Conservation (phyloP, 92 coral and sea anemone genomes). For the Pocillopora meandrina region DNA sequence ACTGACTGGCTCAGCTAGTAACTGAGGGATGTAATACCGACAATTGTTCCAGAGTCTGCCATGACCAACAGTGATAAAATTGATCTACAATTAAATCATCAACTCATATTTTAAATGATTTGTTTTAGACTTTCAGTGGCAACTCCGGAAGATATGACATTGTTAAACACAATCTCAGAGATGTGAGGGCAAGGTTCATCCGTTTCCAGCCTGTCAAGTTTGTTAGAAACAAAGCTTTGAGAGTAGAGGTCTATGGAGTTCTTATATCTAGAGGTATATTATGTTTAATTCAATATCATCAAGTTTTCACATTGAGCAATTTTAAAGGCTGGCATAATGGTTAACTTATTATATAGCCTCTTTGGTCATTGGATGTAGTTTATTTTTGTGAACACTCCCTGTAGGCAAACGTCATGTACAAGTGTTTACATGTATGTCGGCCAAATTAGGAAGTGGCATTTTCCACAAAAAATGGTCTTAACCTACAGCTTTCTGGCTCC, state of each 20-base stretch:
- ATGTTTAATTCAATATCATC: background rate
- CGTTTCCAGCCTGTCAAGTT: slow-evolving; percentile 22
- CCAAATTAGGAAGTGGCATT: no score
- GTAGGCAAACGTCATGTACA: no score
- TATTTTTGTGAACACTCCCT: no score
- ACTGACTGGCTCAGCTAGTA: no score
- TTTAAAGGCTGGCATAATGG: background rate
- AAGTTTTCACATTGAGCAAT: background rate
- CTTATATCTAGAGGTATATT: slow-evolving; percentile 4
- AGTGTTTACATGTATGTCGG: no score
- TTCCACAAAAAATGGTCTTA: no score
- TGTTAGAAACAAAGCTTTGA: slow-evolving; percentile 6
- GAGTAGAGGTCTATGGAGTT: slow-evolving; percentile 59
- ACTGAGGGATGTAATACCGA: no score
- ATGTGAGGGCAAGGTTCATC: slow-evolving; percentile 31
- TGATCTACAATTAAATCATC: background rate
- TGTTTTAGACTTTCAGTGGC: slow-evolving; percentile 41
- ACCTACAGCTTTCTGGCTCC: no score
- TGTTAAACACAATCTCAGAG: slow-evolving; percentile 14
- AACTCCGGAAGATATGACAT: slow-evolving; percentile 30
- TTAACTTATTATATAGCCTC: no score
- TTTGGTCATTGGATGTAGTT: no score
- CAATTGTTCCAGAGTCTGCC: no score
- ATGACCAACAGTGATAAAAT: no score
- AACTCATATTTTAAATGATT: background rate